A percentile compares a stretch with the other conserved stretches of the same genome.
These are phyloP conservation scores for Teinopalpus imperialis DNA, from an alignment of 2,888 invertebrate species.

Conservation along the genomic window DNA sequence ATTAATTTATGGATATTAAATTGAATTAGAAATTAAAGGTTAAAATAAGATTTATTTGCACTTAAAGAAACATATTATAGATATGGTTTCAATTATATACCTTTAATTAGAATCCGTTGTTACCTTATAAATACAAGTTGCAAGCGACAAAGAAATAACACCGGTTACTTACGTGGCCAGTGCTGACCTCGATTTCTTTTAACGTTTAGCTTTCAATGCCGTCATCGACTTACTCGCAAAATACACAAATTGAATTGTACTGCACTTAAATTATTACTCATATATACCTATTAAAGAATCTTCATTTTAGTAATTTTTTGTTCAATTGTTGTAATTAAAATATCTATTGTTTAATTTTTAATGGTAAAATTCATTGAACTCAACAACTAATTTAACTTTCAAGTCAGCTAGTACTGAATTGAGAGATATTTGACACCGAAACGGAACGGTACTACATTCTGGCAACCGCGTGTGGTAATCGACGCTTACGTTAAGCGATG, in stretches of 20 bases:
- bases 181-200: slow-evolving; percentile 82
- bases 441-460: slow-evolving; percentile 68
- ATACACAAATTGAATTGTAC: slow-evolving; percentile 21
- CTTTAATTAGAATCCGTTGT: too few species aligned
- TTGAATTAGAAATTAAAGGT: too few species aligned
- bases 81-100: too few species aligned
- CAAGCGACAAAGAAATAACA: slow-evolving; percentile 49
- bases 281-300: not conserved
- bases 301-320: not conserved
- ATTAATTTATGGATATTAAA: too few species aligned
- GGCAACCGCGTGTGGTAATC: slow-evolving; percentile 66
- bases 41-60: too few species aligned
- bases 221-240: slow-evolving; percentile 48
- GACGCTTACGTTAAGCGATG: slow-evolving; percentile 60
- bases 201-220: slow-evolving; percentile 77
- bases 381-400: slow-evolving; percentile 28
- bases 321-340: slow-evolving; percentile 8
- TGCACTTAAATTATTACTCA: too few species aligned
- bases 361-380: slow-evolving; percentile 16
- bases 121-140: slow-evolving; percentile 22
- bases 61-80: too few species aligned
- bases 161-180: slow-evolving; percentile 69
- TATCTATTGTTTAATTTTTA: slow-evolving; percentile 1
- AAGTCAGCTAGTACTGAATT: slow-evolving; percentile 36
- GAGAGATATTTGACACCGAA: slow-evolving; percentile 48